A percentile compares a stretch with the other conserved stretches of the same genome.
These are phyloP conservation scores for Diorhabda sublineata DNA, from an alignment of 1,140 invertebrate genomes.

Conservation along the genomic window DNA sequence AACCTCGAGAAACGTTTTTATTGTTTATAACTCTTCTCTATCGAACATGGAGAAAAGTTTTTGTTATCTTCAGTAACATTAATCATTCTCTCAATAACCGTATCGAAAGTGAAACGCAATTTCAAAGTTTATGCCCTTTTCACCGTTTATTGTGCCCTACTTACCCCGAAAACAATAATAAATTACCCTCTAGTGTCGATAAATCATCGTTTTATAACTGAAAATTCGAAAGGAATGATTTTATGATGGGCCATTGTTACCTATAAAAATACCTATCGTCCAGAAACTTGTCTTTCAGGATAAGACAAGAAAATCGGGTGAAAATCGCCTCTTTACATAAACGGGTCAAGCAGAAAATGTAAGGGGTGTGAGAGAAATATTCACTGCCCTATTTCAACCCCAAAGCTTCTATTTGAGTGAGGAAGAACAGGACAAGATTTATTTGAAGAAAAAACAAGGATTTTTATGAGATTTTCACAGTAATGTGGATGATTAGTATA, in stretches of 20 bases:
- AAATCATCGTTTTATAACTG: constrained; percentile 40
- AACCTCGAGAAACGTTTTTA: neutral
- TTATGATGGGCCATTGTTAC: constrained; percentile 42
- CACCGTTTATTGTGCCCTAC: constrained; percentile 13
- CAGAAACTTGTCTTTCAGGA: constrained; percentile 33
- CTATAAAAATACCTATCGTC: constrained; percentile 44
- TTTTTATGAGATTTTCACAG: no score
- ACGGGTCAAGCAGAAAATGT: no score
- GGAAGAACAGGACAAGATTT: no score
- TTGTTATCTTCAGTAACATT: neutral
- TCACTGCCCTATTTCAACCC: no score
- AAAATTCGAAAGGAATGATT: constrained; percentile 32
- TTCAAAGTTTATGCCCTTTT: constrained; percentile 5
- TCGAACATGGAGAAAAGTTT: neutral
- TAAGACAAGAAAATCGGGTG: constrained; percentile 36
- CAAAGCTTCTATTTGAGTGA: no score
- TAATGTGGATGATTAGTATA: no score
- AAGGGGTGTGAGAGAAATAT: no score
- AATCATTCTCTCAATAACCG: neutral
- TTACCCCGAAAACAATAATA: constrained; percentile 23
- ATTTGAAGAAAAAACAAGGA: no score
- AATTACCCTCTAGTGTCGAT: constrained; percentile 35
- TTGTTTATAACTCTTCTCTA: neutral
- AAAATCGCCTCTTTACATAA: constrained; percentile 9
- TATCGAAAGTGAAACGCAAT: constrained; percentile 4